phyloP scores from a whole-genome alignment of 1,140 invertebrate genomes.

The Oryzaephilus surinamensis region DNA sequence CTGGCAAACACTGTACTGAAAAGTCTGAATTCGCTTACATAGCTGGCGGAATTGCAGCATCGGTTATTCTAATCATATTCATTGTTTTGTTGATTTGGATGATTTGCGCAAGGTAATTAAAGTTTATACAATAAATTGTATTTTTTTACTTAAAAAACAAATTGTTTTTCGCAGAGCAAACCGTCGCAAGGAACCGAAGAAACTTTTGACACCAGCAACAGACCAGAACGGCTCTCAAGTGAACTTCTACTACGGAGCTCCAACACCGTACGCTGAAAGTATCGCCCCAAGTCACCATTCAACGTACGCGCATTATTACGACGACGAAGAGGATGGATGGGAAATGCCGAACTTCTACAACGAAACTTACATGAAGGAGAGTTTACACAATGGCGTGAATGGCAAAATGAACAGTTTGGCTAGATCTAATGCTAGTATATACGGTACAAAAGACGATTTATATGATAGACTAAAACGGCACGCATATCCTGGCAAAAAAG shows the following conservation, averaged over 20 bases:
- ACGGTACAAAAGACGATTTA: constrained; percentile 90
- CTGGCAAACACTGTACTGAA: constrained; percentile 78
- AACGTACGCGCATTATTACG: constrained; percentile 91
- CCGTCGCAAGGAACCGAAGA: constrained; percentile 77
- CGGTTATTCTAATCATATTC: constrained; percentile 84
- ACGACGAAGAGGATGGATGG: constrained; percentile 91
- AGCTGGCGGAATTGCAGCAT: constrained; percentile 82
- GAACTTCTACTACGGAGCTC: constrained; percentile 92
- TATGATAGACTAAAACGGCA: constrained; percentile 92
- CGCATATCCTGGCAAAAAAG: constrained; percentile 93
- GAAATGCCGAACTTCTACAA: constrained; percentile 97
- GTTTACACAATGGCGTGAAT: constrained; percentile 62
- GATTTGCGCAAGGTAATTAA: constrained; percentile 79
- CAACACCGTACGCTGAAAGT: constrained; percentile 84
- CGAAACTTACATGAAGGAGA: constrained; percentile 93
- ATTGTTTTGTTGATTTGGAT: constrained; percentile 91
- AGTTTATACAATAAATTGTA: constrained; percentile 1
- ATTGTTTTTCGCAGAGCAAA: constrained; percentile 48
- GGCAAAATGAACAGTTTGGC: constrained; percentile 84
- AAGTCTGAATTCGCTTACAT: constrained; percentile 93
- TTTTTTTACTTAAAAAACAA: not conserved
- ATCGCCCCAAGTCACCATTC: constrained; percentile 92
- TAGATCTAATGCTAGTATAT: constrained; percentile 84
- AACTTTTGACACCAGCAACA: constrained; percentile 71
- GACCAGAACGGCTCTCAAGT: constrained; percentile 86